Evolutionary conservation across 1,140 invertebrate genomes (phyloP), one percentile per base, ranked within the genome.

Genomic region (Melanaphis sacchari): DNA sequence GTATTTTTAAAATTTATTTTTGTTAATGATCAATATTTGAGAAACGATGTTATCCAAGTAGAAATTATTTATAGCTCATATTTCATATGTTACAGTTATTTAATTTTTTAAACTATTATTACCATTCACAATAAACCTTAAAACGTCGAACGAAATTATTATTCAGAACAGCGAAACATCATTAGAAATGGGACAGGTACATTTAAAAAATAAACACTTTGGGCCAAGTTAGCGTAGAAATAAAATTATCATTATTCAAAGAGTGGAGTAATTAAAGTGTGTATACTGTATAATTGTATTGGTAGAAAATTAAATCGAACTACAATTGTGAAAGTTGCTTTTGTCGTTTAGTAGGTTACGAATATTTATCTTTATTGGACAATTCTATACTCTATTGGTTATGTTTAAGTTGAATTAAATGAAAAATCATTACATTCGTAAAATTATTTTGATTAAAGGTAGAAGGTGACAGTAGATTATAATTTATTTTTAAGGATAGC

Each of bases 61-160:
- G 8, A 31, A 76, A 24, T 46, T 46, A 7, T n/a, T 2, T 91
- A 15, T 43, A 26, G 2, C 26, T 82, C n/a, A n/a, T n/a, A n/a
- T 82, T n/a, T 8, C n/a, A n/a, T n/a, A n/a, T 81, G 4, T 66
- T 46, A 18, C 41, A n/a, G 76, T 76, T 91, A 76, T 36, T 40
- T n/a, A n/a, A n/a, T n/a, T 40, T 31, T 76, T 41, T 91, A 18
- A 91, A 91, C 54, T 91, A 66, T 66, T 91, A 66, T 66, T 43
- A 41, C 59, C 31, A 0, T 43, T 43, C 26, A 15, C 36, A 40
- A 81, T 91, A 46, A 81, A 91, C 38, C 18, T 15, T n/a, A 91
- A 91, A 91, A 40, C 24, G 54, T 43, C 36, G 26, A 24, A 31
- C 41, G 9, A n/a, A 76, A 91, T 91, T 91, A 91, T 91, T 26